A percentile compares a stretch with the other conserved stretches of the same genome.
Evolutionary conservation across 2,797 vertebrate genomes (phyloP).

Genomic region (Gymnodraco acuticeps): DNA sequence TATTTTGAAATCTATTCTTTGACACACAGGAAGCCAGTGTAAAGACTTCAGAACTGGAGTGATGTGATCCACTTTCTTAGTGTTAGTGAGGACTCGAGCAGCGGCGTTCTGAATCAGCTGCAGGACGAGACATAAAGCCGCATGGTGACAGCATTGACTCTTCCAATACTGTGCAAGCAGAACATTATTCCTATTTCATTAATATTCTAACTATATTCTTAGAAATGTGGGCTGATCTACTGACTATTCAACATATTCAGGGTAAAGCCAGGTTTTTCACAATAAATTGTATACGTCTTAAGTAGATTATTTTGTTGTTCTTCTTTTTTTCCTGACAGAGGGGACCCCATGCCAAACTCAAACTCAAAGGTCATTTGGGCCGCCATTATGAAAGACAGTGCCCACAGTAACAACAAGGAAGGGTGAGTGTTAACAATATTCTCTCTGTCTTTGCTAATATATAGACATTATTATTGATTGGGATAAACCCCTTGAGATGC

Average conservation of each 20-base stretch:
- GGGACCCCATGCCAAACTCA: slow-evolving; percentile 2
- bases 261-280: neutral
- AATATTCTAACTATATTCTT: slow-evolving; percentile 29
- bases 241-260: neutral
- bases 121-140: slow-evolving; percentile 19
- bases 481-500: no score
- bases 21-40: no score
- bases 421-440: slow-evolving; percentile 56
- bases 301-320: neutral
- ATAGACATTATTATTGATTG: no score
- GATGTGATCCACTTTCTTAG: no score
- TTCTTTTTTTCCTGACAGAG: neutral
- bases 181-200: slow-evolving; percentile 15
- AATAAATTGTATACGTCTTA: neutral
- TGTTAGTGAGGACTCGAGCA: no score
- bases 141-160: slow-evolving; percentile 26
- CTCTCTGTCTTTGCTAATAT: slow-evolving; percentile 54
- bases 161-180: slow-evolving; percentile 21
- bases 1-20: no score
- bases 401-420: slow-evolving; percentile 41
- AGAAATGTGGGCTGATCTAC: neutral
- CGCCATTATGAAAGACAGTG: slow-evolving; percentile 21
- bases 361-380: slow-evolving; percentile 9
- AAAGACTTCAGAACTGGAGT: no score
- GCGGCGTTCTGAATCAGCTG: no score